phyloP scores from a whole-genome alignment of 2,113 vertebrate species.

The Colaptes auratus region DNA sequence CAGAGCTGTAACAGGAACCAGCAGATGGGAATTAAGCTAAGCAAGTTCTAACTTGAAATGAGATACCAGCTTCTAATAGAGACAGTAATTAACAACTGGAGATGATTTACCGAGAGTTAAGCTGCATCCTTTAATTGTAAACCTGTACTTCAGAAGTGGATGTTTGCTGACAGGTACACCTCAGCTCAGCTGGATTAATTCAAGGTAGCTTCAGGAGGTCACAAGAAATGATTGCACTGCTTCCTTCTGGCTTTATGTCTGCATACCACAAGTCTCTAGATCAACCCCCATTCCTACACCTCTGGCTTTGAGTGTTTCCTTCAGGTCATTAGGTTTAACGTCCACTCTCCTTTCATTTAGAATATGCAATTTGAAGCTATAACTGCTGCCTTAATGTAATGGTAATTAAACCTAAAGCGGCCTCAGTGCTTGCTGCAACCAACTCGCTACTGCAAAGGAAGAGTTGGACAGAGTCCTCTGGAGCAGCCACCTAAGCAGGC shows the following conservation, averaged over 20 bases:
- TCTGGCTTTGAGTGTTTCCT: constrained; percentile 46
- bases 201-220: neutral
- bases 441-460: neutral
- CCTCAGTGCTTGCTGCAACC: neutral
- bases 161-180: neutral
- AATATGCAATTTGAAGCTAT: constrained; percentile 62
- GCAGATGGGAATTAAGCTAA: neutral
- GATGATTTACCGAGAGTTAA: neutral
- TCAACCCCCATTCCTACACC: neutral
- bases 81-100: constrained; percentile 34
- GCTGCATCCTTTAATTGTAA: fast-evolving
- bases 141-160: neutral
- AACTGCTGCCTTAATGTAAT: constrained; percentile 51
- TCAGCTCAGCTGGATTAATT: neutral
- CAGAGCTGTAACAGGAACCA: neutral
- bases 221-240: neutral
- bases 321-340: constrained; percentile 64
- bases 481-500: neutral
- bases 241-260: neutral
- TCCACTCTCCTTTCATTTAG: constrained; percentile 65
- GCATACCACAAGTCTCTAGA: neutral
- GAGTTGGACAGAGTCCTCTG: neutral
- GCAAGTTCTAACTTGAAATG: constrained; percentile 12
- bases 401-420: neutral
- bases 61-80: neutral